Evolutionary conservation across 1,140 invertebrate species (phyloP), one percentile per base, ranked within the genome.

Genomic region (Lepidurus arcticus): DNA sequence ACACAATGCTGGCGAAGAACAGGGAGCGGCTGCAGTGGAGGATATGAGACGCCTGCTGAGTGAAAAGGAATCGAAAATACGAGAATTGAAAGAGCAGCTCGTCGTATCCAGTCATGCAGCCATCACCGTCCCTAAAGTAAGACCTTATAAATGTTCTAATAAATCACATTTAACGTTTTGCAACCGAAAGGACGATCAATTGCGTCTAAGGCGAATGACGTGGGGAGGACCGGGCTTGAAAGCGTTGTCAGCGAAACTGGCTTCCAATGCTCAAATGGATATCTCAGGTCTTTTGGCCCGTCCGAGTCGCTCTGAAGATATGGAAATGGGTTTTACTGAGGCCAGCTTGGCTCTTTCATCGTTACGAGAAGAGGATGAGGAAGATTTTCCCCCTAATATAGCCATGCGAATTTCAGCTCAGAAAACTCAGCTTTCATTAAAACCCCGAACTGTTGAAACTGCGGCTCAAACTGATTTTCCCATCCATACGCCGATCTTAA

Each of bases 1-100:
- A 80, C 85, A 84, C 80, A 79, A 73, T 44, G 65, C 26, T 53
- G 21, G 34, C 7, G 43, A 76, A 21, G 73, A 74, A 77, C 53
- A 74, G 42, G 44, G 47, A 42, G 44, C 74, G 8, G 76, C 73
- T 16, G 47, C 75, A 13, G 43, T 43, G 9, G 74, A 75, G 26
- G 78, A 79, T 42, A 75, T 79, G 74, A 53, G 42, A 16, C 47
- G 74, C 24, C 24, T 79, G 6, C 45, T 79, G 1, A 42, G 76
- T 11, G 78, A 79, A 44, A 79, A 79, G 53, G 78, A 79, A 2
- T 45, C 42, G 44, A 79, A 75, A 42, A 79, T 79, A 13, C 73
- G 44, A 16, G 78, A 79, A 26, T 43, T 79, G 74, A 79, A 79
- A 21, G 78, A 79, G 42, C 44, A 79, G 43, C 45, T 79, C 4